Conservation (phyloP, 53 echinoderm and acorn worm genomes). For the Apostichopus leukothele region DNA sequence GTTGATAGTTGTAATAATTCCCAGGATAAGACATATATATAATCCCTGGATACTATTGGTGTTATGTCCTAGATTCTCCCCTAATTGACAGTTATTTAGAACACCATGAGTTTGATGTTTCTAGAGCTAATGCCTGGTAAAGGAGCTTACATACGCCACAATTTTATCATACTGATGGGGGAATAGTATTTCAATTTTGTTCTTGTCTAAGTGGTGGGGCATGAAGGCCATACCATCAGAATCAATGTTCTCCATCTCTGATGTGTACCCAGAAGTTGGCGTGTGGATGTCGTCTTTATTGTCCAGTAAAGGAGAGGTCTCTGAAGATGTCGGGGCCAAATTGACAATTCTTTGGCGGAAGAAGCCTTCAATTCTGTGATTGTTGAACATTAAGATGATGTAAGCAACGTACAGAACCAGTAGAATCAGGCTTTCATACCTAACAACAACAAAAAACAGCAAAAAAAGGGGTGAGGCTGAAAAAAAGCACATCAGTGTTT, state of each 20-base stretch:
- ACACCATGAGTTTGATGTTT: too few species aligned
- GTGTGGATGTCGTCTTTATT: conserved; percentile 7
- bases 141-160: too few species aligned
- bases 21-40: too few species aligned
- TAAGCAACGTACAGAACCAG: conserved; percentile 23
- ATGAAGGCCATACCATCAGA: background rate
- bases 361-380: conserved; percentile 9
- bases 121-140: too few species aligned
- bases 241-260: conserved; percentile 17
- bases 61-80: too few species aligned
- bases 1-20: too few species aligned
- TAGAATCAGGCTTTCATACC: conserved; percentile 47
- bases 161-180: too few species aligned
- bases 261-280: conserved; percentile 10
- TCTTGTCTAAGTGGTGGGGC: too few species aligned
- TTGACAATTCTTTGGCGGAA: background rate
- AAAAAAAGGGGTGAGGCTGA: background rate
- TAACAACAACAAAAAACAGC: background rate
- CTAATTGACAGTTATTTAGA: too few species aligned
- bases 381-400: conserved; percentile 45
- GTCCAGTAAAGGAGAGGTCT: conserved; percentile 19
- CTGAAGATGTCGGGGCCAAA: background rate
- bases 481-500: too few species aligned
- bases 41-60: too few species aligned
- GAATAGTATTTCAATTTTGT: too few species aligned